Conservation (phyloP, 2,797 vertebrate species). For the Novumbra hubbsi region DNA sequence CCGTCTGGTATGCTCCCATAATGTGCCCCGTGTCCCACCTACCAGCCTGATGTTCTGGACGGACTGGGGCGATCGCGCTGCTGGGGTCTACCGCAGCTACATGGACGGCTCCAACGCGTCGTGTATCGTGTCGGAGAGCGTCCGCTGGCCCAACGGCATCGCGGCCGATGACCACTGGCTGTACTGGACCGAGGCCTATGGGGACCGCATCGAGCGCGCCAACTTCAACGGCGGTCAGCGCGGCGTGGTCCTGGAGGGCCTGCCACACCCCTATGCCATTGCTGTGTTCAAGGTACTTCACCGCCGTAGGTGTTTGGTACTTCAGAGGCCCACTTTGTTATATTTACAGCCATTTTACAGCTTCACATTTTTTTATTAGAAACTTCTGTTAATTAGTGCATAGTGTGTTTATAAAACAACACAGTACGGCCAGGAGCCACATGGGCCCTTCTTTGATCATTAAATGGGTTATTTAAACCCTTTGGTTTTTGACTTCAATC, state of each 20-base stretch:
- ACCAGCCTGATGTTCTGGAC: slow-evolving; percentile 98
- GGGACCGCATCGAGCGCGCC: slow-evolving; percentile 92
- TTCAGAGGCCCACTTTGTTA: background rate
- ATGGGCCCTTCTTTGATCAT: background rate
- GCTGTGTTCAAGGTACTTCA: slow-evolving; percentile 90
- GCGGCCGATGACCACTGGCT: slow-evolving; percentile 90
- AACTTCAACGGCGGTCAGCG: slow-evolving; percentile 84
- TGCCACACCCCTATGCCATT: slow-evolving; percentile 96
- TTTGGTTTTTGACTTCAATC: background rate
- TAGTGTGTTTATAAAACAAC: too few species aligned
- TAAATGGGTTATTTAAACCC: background rate
- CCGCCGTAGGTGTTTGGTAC: background rate
- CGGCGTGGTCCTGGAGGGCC: slow-evolving; percentile 86
- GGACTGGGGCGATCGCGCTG: slow-evolving; percentile 91
- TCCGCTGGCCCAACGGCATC: slow-evolving; percentile 97
- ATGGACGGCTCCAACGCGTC: slow-evolving; percentile 88
- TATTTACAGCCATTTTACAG: background rate
- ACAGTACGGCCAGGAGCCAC: too few species aligned
- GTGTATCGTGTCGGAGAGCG: slow-evolving; percentile 84
- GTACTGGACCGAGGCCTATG: slow-evolving; percentile 97
- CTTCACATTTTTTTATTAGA: too few species aligned
- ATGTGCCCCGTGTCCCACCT: background rate
- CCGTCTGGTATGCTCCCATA: background rate
- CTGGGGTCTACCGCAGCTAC: slow-evolving; percentile 87
- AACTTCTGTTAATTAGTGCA: too few species aligned